Evolutionary conservation across 2,888 invertebrate species (phyloP).

Genomic region (Thysanoteuthis rhombus): DNA sequence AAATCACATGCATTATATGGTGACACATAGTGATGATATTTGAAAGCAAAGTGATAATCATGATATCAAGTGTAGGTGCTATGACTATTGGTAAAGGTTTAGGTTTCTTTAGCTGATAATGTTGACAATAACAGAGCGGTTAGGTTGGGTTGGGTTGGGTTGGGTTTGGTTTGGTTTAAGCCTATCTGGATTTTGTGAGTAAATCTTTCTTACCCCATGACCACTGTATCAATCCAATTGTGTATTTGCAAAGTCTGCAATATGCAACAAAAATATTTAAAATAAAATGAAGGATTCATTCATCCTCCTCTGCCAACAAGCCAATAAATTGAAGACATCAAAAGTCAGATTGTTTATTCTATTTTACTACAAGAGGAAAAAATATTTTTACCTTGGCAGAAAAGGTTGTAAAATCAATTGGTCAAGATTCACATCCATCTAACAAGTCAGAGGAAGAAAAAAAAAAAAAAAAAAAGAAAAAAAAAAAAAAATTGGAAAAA

Average conservation of each 20-base stretch:
- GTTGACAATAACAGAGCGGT: background rate
- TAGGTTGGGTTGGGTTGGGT: background rate
- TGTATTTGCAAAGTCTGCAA: background rate
- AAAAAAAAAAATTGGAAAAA: too few species aligned
- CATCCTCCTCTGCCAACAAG: background rate
- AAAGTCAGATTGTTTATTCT: too few species aligned
- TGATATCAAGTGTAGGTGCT: background rate
- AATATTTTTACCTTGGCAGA: too few species aligned
- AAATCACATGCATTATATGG: too few species aligned
- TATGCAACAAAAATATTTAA: background rate
- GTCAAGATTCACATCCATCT: too few species aligned
- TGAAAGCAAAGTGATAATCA: too few species aligned
- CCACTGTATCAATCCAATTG: background rate
- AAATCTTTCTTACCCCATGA: background rate
- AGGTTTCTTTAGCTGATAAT: background rate
- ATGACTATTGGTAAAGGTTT: background rate
- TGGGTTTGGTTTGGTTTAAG: too few species aligned
- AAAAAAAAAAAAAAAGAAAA: too few species aligned
- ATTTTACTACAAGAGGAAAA: background rate
- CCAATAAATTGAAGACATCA: too few species aligned
- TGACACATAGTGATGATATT: too few species aligned
- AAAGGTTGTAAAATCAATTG: too few species aligned
- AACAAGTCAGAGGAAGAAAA: too few species aligned
- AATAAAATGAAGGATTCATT: background rate
- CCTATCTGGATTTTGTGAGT: background rate